phyloP scores from a whole-genome alignment of 2,888 invertebrate genomes.

The Synanthedon andrenaeformis region DNA sequence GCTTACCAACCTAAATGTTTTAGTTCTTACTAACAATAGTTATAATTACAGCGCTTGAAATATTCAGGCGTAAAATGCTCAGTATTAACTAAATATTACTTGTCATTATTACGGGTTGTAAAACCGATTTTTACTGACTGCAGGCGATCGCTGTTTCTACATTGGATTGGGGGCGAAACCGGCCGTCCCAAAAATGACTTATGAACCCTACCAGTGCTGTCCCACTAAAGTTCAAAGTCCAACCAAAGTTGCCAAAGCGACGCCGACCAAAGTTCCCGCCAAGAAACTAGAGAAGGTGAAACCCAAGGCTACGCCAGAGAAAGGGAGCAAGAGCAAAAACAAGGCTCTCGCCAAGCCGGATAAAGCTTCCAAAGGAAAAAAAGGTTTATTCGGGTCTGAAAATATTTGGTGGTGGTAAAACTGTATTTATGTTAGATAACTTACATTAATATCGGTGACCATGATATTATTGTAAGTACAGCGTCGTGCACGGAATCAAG shows the following conservation, averaged over 20 bases:
- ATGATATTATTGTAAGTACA: conserved; percentile 37
- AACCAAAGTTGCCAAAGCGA: conserved; percentile 84
- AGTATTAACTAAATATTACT: conserved; percentile 51
- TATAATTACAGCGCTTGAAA: conserved; percentile 60
- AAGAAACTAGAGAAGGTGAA: conserved; percentile 61
- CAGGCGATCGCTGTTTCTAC: conserved; percentile 98
- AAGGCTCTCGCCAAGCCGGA: conserved; percentile 69
- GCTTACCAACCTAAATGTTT: conserved; percentile 66
- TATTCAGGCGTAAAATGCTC: conserved; percentile 47
- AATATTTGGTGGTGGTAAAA: conserved; percentile 86
- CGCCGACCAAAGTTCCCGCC: conserved; percentile 71
- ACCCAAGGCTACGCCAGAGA: conserved; percentile 36
- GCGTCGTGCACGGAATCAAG: conserved; percentile 50
- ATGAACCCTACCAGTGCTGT: conserved; percentile 94
- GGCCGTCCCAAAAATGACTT: conserved; percentile 80
- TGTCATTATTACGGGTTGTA: conserved; percentile 54
- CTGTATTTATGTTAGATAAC: conserved; percentile 31
- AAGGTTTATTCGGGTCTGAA: conserved; percentile 87
- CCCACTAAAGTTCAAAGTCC: conserved; percentile 84
- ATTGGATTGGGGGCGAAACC: conserved; percentile 92
- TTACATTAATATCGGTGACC: conserved; percentile 29
- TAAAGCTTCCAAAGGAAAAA: conserved; percentile 75
- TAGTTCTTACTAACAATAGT: conserved; percentile 65
- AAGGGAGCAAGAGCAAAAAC: conserved; percentile 55
- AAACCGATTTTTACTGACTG: conserved; percentile 90